phyloP scores from a whole-genome alignment of 2,113 vertebrate species.

The Xerus inauris region DNA sequence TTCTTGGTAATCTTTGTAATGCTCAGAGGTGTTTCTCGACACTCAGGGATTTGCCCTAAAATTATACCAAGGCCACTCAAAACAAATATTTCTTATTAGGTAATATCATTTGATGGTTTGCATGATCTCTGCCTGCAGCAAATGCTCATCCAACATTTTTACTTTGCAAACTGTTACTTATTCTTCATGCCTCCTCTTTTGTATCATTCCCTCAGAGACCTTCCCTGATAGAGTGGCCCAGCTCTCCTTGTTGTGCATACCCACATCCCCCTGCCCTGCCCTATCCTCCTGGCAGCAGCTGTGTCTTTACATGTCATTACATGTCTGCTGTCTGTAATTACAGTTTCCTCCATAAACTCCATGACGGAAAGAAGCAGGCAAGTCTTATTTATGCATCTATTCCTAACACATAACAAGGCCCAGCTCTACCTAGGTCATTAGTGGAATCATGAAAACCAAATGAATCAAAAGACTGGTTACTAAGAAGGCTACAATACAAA shows the following conservation, averaged over 20 bases:
- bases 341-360: neutral
- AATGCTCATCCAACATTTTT: neutral
- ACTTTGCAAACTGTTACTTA: neutral
- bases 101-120: neutral
- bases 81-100: neutral
- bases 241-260: neutral
- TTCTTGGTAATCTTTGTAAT: neutral
- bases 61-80: neutral
- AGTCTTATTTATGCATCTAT: neutral
- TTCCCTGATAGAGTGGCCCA: neutral
- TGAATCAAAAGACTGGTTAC: neutral
- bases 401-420: neutral
- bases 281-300: neutral
- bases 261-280: neutral
- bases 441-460: neutral
- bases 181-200: neutral
- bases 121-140: neutral
- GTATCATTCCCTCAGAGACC: no score
- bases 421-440: neutral
- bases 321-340: neutral
- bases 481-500: neutral
- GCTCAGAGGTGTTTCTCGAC: neutral
- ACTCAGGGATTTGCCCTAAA: neutral
- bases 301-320: no score
- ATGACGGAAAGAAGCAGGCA: neutral